Evolutionary conservation across 2,113 vertebrate genomes (phyloP), one percentile per base, ranked within the genome.

Genomic region (Herpetotheres cachinnans): DNA sequence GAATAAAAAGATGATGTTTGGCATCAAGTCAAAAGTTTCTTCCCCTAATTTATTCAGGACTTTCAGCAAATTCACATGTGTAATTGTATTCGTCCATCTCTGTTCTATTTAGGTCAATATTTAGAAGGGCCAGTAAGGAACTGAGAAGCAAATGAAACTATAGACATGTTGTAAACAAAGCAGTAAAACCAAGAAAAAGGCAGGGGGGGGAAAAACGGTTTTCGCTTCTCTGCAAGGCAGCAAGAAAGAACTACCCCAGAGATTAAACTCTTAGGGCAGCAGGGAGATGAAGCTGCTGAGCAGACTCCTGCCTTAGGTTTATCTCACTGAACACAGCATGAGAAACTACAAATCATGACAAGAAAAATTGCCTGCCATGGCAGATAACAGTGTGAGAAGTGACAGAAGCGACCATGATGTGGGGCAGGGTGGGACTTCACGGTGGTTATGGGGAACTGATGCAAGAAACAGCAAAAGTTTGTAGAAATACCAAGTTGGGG

Each of bases 141-240:
- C 13, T 11, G 22, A n/a, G 9, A 74, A 63, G 44, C 20, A 72
- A 81, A 50, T 11, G 7, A 54, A 87, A 20, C 7, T 11, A 29
- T 16, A 58, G 29, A 44, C 13, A 11, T 6, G 4, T 18, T 27
- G 11, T 13, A 47, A 83, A 74, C 14, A 52, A 47, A 59, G 6
- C 25, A 46, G 8, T 32, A 88, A 82, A 76, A 36, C 0, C 16
- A 72, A 61, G 40, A 16, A 49, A 63, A 59, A 47, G 18, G 19
- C 8, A 47, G 14, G 3, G 17, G 18, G 14, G 3, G 17, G 18
- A 47, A 49, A 56, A 38, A 2, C 1, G 5, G 8, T 0, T 24
- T 90, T 77, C 71, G 50, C 15, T 32, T 70, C 5, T 50, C 16
- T 16, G 13, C 32, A 59, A 59, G 38, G 25, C 9, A 76, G 36